Evolutionary conservation across 2,797 vertebrate genomes (phyloP).

Genomic region (Dipus sagitta): DNA sequence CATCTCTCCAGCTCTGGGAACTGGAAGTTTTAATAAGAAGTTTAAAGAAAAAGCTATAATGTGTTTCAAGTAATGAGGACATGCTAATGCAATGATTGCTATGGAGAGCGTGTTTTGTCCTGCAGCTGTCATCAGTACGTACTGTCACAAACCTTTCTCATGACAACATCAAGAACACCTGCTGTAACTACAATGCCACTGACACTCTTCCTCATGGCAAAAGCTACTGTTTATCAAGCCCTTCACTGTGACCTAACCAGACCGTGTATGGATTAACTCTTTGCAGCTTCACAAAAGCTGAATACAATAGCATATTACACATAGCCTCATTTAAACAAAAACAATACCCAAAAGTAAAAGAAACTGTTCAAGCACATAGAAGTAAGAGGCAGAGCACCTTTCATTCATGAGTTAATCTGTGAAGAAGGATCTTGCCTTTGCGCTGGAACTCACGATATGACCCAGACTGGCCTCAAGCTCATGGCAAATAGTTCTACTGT

Average conservation of each 20-base stretch:
- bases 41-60: neutral
- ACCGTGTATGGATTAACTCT: neutral
- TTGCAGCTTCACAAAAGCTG: neutral
- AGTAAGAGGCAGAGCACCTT: slow-evolving; percentile 12
- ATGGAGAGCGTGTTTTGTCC: neutral
- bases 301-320: neutral
- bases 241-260: too few relatives aligned
- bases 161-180: neutral
- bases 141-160: too few relatives aligned
- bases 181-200: neutral
- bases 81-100: neutral
- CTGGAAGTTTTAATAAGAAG: neutral
- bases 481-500: neutral
- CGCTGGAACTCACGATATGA: neutral
- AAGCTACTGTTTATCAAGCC: neutral
- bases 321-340: neutral
- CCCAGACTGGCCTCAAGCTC: neutral
- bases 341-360: neutral
- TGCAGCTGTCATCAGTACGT: neutral
- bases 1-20: neutral
- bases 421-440: neutral
- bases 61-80: neutral
- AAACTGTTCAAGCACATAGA: neutral
- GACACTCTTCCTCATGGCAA: neutral
- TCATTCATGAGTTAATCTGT: neutral